Base-by-base conservation (phyloP, 2,113 vertebrate genomes). In the Butastur rufipennis region DNA sequence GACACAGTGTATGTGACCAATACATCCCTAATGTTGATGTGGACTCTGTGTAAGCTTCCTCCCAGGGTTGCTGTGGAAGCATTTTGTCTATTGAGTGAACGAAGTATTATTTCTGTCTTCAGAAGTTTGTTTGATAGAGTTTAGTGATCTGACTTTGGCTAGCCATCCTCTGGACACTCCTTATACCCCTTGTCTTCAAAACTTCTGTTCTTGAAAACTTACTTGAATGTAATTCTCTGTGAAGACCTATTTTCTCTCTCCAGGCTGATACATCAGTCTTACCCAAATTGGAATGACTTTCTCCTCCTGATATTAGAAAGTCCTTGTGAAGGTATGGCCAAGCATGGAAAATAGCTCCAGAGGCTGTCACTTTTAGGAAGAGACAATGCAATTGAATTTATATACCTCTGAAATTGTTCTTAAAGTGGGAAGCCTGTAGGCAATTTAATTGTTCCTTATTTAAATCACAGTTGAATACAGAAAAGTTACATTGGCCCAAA, bases 261-360 rank as follows among this genome's bases (percentile, higher is more conserved):
- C 2, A 6, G 87, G 84, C 65, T 88, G 62, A 93, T 82, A 68
- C 27, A 75, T 71, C 53, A 67, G 40, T 43, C 58, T 67, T 74
- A 84, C 34, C 40, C 74, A 89, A 95, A 96, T 62, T 56, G 36
- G 43, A 95, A 93, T 87, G 65, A 95, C 87, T 93, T 95, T 75
- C 55, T 67, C 47, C 58, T 87, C 61, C 47, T 70, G 16, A 43
- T 85, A 82, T 19, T 36, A 89, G 3, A 85, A 21, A 85, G 29
- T 53, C 36, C 66, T 77, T 87, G 45, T 77, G 79, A 94, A 95
- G 81, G 70, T 53, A 95, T 50, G 62, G 71, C 5, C 79, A 88
- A 55, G 85, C 45, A 87, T 43, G 26, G 45, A 87, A 96, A 96
- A 95, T 62, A 72, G 79, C 90, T 90, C 85, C 67, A 96, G 93